Evolutionary conservation across 2,113 vertebrate species (phyloP), one percentile per base, ranked within the genome.

Genomic region (Lophotis ruficrista): DNA sequence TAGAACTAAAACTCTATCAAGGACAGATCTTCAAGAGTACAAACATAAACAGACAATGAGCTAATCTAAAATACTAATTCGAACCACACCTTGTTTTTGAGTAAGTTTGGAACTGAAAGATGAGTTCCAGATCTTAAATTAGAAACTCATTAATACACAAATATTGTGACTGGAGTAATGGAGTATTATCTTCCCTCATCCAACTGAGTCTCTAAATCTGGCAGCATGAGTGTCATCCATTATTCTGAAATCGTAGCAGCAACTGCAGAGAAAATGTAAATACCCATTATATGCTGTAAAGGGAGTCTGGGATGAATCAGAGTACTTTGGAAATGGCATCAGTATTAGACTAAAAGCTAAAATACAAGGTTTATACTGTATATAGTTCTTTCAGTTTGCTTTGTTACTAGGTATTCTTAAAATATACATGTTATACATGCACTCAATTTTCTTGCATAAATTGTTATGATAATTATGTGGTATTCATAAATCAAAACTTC

Each of bases 291-390:
- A 84, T 87, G 66, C 70, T 94, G 33, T 94, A 93, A 96, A 83
- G 37, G 54, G 66, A 89, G 13, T 62, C 93, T 85, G 91, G 69
- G 53, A 95, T 97, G 94, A 95, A 83, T 71, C 7, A 65, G 61
- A 96, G 38, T 51, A 81, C 84, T 98, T 95, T 83, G 87, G 66
- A 97, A 97, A 97, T 88, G 58, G 50, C 85, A 89, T 89, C 30
- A 70, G 27, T 90, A 37, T 97, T 91, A 91, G 62, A 79, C 31
- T 90, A 73, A 20, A 83, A 94, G 78, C 47, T 89, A 90, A 93
- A 97, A 90, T 37, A 69, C 17, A 50, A 85, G 45, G 79, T 92
- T 97, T 80, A 48, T 73, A 25, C 38, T 61, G 15, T 5, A 73
- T 14, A 19, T 1, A 91, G 80, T 96, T 78, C 71, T 94, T 91